Evolutionary conservation across 2,113 vertebrate genomes (phyloP), one percentile per base, ranked within the genome.

Genomic region (Clarias gariepinus): DNA sequence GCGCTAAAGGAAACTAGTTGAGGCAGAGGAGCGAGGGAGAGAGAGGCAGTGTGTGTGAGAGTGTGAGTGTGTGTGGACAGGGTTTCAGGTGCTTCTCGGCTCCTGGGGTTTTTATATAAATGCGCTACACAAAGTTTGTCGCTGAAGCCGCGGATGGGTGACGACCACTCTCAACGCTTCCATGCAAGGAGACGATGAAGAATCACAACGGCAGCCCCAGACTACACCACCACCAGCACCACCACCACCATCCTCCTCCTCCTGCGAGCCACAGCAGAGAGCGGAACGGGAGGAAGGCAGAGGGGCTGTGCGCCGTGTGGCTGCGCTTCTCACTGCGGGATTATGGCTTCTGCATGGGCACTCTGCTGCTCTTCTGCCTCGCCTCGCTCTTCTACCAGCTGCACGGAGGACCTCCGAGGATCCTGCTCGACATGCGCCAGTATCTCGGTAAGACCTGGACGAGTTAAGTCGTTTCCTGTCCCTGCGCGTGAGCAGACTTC

Each of bases 331-430:
- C 97, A 52, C 94, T 98, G 89, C 96, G 97, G 84, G 96, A 97
- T 89, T 98, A 98, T 94, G 96, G 94, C 82, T 96, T 97, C 93
- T 99, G 98, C 94, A 97, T 98, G 97, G 96, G 96, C 91, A 92
- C 96, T 63, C 93, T 99, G 90, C 94, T 98, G 88, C 92, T 99
- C 93, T 97, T 99, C 96, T 97, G 97, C 87, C 88, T 98, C 89
- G 96, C 95, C 74, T 99, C 97, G 47, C 96, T 99, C 79, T 95
- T 97, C 91, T 98, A 96, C 90, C 97, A 99, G 94, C 94, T 99
- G 91, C 96, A 97, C 94, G 97, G 97, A 89, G 98, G 97, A 86
- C 96, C 97, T 73, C 97, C 98, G 69, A 95, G 93, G 92, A 96
- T 98, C 92, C 95, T 99, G 89, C 94, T 97, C 90, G 96, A 98